Conservation (phyloP, 2,113 vertebrate genomes). For the Anarrhichthys ocellatus region DNA sequence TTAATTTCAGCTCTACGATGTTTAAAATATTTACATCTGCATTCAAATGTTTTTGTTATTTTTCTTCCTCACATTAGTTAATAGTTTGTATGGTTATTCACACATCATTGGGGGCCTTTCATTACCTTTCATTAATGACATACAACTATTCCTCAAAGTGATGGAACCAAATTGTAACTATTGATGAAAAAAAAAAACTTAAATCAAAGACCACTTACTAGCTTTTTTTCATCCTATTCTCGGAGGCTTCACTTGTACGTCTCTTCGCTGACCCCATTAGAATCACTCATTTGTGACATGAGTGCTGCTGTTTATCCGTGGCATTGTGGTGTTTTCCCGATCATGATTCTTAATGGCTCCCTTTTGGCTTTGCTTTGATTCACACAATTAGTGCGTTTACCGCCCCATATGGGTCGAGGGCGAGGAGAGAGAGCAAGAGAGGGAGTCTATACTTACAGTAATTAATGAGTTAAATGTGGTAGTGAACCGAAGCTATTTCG, state of each 20-base stretch:
- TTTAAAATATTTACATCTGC: background rate
- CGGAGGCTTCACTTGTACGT: no score
- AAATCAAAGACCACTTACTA: background rate
- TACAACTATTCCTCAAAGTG: background rate
- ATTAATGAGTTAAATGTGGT: slow-evolving; percentile 27
- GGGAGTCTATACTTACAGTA: background rate
- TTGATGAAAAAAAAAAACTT: no score
- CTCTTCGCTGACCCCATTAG: background rate
- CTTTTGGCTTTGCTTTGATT: slow-evolving; percentile 49
- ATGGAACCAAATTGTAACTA: background rate
- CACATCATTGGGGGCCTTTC: background rate
- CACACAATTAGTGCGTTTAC: slow-evolving; percentile 39
- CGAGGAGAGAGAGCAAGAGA: background rate
- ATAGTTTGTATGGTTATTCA: background rate
- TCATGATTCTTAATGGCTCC: slow-evolving; percentile 51
- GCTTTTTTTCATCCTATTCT: background rate
- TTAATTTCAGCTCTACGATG: no score
- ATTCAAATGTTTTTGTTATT: background rate
- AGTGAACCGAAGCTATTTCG: background rate
- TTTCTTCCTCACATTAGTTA: no score
- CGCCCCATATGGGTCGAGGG: background rate
- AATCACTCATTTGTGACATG: slow-evolving; percentile 29
- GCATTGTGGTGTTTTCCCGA: slow-evolving; percentile 24
- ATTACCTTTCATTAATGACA: background rate
- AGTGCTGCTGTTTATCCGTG: slow-evolving; percentile 21